phyloP scores from a whole-genome alignment of 2,113 vertebrate genomes.

The Triplophysa siluroides region DNA sequence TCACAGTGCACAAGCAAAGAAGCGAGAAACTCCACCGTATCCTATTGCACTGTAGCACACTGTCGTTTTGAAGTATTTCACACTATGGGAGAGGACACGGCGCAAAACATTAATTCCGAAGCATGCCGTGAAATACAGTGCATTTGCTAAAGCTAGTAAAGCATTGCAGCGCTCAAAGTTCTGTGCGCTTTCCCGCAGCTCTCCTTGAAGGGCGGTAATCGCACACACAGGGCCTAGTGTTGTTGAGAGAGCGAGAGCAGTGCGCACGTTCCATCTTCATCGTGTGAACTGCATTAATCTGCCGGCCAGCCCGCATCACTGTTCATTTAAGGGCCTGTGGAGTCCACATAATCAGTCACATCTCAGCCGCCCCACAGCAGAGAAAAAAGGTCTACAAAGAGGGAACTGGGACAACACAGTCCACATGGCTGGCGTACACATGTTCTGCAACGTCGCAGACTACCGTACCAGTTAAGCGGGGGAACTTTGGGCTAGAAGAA shows the following conservation, averaged over 20 bases:
- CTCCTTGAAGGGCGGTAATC: conserved; percentile 36
- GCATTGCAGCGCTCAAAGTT: not conserved
- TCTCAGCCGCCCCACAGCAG: conserved; percentile 59
- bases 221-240: conserved; percentile 43
- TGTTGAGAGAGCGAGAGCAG: conserved; percentile 37
- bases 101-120: conserved; percentile 24
- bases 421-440: conserved; percentile 58
- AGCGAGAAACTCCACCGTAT: not conserved
- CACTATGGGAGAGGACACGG: conserved; percentile 6
- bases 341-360: conserved; percentile 69
- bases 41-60: not conserved
- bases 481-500: conserved; percentile 36
- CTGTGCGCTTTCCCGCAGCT: not conserved
- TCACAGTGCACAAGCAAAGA: not conserved
- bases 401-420: conserved; percentile 43
- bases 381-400: conserved; percentile 4
- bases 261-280: conserved; percentile 59
- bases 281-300: conserved; percentile 63
- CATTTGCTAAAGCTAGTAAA: conserved; percentile 8
- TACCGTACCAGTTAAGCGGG: conserved; percentile 51
- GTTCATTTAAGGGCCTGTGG: conserved; percentile 67
- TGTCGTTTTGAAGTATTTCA: conserved; percentile 24
- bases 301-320: conserved; percentile 65
- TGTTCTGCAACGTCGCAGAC: conserved; percentile 60
- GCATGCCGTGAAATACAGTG: not conserved